Conservation (phyloP, 2,113 vertebrate genomes). For the Blennius ocellaris region DNA sequence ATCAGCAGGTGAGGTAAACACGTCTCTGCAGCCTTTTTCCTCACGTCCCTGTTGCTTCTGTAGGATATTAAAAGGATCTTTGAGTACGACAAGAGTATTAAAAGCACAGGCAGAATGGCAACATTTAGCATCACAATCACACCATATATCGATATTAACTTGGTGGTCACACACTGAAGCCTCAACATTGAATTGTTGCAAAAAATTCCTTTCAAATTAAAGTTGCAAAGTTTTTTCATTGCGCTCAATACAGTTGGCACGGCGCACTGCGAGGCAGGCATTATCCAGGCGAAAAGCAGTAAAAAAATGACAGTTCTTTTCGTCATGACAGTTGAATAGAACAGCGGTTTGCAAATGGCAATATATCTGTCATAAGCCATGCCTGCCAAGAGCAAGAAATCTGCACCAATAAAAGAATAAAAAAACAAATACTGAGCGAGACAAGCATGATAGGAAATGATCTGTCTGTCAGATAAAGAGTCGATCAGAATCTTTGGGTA, state of each 20-base stretch:
- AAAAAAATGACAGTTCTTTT: neutral
- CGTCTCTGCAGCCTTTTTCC: neutral
- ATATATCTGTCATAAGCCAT: slow-evolving; percentile 33
- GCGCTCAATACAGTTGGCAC: neutral
- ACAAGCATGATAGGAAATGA: neutral
- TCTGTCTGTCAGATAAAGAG: neutral
- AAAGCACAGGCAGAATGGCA: neutral
- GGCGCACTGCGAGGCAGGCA: neutral
- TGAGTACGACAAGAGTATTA: neutral
- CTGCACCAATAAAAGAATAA: neutral
- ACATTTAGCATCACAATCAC: neutral
- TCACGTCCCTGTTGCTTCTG: neutral
- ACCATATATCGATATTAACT: no score
- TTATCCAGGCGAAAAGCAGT: slow-evolving; percentile 5
- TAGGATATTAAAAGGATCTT: neutral
- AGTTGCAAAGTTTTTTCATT: neutral
- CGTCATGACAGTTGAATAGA: slow-evolving; percentile 11
- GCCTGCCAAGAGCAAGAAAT: slow-evolving; percentile 28
- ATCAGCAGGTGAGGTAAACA: slow-evolving; percentile 5
- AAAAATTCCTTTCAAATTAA: neutral
- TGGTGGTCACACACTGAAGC: no score
- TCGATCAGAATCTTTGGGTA: neutral
- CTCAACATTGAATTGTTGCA: slow-evolving; percentile 1
- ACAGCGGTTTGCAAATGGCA: slow-evolving; percentile 33
- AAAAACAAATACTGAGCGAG: neutral